Evolutionary conservation across 2,888 invertebrate genomes (phyloP).

Genomic region (Hipparchia sbordonii): DNA sequence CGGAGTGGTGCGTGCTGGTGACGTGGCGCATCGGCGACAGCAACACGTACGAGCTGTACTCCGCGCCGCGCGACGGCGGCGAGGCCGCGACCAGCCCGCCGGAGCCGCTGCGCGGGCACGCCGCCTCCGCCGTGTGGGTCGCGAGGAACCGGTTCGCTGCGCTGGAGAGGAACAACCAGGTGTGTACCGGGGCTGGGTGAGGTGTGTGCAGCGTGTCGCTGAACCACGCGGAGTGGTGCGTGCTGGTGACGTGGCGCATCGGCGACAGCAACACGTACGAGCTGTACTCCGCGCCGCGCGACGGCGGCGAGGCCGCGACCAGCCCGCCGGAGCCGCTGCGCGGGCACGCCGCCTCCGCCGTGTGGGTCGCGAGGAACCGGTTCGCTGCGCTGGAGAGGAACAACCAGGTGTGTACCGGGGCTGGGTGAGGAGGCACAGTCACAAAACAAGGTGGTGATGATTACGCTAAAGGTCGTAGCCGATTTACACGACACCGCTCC

Average conservation of each 20-base stretch:
- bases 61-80: constrained; percentile 89
- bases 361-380: constrained; percentile 96
- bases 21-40: constrained; percentile 92
- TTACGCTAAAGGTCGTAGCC: too few relatives aligned
- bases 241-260: constrained; percentile 90
- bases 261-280: constrained; percentile 97
- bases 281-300: constrained; percentile 93
- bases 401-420: constrained; percentile 85
- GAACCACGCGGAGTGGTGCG: constrained; percentile 90
- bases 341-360: constrained; percentile 94
- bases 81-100: constrained; percentile 81
- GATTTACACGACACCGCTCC: too few relatives aligned
- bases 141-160: constrained; percentile 99
- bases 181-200: constrained; percentile 48
- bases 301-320: constrained; percentile 81
- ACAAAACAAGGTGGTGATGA: too few relatives aligned
- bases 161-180: constrained; percentile 95
- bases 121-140: constrained; percentile 94
- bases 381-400: constrained; percentile 98
- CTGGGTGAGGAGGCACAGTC: too few relatives aligned
- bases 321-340: constrained; percentile 83
- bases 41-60: constrained; percentile 96
- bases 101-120: constrained; percentile 87
- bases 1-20: constrained; percentile 96
- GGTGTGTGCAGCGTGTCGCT: too few relatives aligned